Percentiles rank a stretch among this genome's conserved stretches.
These are phyloP conservation scores for Anhinga anhinga DNA, from an alignment of 2,113 vertebrate genomes.

Conservation along the genomic window DNA sequence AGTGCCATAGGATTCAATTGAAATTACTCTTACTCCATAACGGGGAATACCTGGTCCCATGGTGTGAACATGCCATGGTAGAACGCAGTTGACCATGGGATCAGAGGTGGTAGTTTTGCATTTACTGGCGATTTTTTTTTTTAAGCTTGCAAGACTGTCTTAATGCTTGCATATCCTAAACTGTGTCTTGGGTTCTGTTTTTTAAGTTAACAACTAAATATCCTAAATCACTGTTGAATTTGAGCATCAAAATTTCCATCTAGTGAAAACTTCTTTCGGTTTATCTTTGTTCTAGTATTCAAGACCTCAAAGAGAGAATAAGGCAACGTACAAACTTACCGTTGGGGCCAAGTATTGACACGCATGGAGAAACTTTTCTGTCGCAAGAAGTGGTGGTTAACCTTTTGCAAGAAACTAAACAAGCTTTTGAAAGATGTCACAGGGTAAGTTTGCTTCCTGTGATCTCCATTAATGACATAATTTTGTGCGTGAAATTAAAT, in stretches of 20 bases:
- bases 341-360: conserved; percentile 93
- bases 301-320: conserved; percentile 96
- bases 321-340: conserved; percentile 93
- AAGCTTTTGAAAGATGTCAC: conserved; percentile 98
- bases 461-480: background rate
- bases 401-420: conserved; percentile 95
- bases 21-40: background rate
- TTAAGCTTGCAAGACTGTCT: conserved; percentile 36
- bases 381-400: conserved; percentile 98
- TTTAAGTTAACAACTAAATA: conserved; percentile 25
- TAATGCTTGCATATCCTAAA: conserved; percentile 40
- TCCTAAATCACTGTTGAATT: background rate
- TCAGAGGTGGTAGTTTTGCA: background rate
- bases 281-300: conserved; percentile 81
- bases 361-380: conserved; percentile 95
- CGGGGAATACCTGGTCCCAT: background rate
- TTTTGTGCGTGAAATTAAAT: background rate
- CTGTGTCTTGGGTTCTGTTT: conserved; percentile 18
- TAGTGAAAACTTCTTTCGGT: background rate
- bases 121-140: background rate
- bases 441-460: conserved; percentile 78
- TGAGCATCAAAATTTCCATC: background rate
- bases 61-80: background rate
- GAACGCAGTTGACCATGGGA: background rate
- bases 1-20: background rate